Base-by-base conservation (phyloP, 1,140 invertebrate species). In the Diachasmimorpha longicaudata region DNA sequence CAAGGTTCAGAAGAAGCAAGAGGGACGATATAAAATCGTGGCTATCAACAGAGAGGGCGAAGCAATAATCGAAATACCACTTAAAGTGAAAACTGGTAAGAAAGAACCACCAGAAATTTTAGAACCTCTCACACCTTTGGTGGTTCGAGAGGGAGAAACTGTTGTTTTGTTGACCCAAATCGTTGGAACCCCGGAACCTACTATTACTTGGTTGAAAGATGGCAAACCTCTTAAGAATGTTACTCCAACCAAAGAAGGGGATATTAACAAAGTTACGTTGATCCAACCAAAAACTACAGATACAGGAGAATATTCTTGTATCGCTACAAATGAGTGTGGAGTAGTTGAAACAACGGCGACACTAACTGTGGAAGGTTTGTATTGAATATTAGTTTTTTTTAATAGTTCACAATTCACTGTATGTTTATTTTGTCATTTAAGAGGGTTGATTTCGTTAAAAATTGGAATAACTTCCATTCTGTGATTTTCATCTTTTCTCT, bases 21-120 rank as follows among this genome's bases (percentile, higher is more conserved):
- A 97, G 88, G 97, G 97, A 23, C 92, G 90, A 13, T 98, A 98
- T 85, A 95, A 96, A 81, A 93, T 98, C 5, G 88, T 95, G 37
- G 96, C 96, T 5, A 94, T 93, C 70, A 98, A 98, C 84, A 91
- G 95, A 79, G 96, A 97, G 88, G 97, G 97, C 23, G 95, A 98
- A 91, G 93, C 96, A 14, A 92, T 91, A 66, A 91, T 96, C 63
- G 93, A 94, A 72, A 94, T 97, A 66, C 93, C 93, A 11, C 85
- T 98, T 0, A 96, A 96, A 89, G 89, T 91, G 4, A 93, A 92
- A 85, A 95, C 94, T n/a, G 90, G 91, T 5, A 90, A 93, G 74
- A 92, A 92, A 81, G 93, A 96, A 85, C 91, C 94, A 76, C 95
- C 95, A 42, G 92, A 95, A 90, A 92, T 96, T 55, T 88, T 96